These are phyloP conservation scores for Achlya flavicornis DNA, from an alignment of 2,888 invertebrate genomes.

Conservation along the genomic window DNA sequence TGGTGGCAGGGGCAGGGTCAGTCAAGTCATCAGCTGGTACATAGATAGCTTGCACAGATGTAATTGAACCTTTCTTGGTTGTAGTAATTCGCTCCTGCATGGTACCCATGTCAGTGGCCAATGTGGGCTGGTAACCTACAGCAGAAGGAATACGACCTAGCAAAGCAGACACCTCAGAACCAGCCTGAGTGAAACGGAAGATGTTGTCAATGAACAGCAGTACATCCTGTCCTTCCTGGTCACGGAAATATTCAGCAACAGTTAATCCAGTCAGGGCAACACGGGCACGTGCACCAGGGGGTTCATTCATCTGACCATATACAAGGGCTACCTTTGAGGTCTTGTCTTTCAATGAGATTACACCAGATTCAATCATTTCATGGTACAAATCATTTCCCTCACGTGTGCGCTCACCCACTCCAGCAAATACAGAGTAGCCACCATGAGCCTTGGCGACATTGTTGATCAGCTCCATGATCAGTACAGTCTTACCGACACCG, in stretches of 20 bases:
- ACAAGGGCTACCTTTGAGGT: conserved; percentile 96
- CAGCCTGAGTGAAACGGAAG: conserved; percentile 96
- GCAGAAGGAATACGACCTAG: conserved; percentile 98
- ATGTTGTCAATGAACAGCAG: conserved; percentile 98
- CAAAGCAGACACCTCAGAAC: conserved; percentile 95
- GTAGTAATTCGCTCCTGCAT: conserved; percentile 99
- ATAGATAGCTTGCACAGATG: conserved; percentile 97
- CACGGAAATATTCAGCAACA: conserved; percentile 97
- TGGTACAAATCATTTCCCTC: conserved; percentile 98
- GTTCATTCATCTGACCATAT: conserved; percentile 99
- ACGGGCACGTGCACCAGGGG: conserved; percentile 97
- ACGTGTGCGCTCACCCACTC: conserved; percentile 97
- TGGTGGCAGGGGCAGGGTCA: conserved; percentile 97
- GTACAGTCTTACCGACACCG: conserved; percentile 97
- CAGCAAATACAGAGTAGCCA: conserved; percentile 98
- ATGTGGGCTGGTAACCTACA: conserved; percentile 97
- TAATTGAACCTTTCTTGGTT: conserved; percentile 97
- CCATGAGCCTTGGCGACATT: conserved; percentile 98
- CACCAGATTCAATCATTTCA: conserved; percentile 98
- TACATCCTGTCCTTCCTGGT: conserved; percentile 97
- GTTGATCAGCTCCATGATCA: conserved; percentile 98
- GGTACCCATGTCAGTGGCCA: conserved; percentile 98
- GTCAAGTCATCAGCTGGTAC: conserved; percentile 98
- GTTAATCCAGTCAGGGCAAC: conserved; percentile 96
- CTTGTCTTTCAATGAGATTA: conserved; percentile 94